Conservation (phyloP, 2,113 vertebrate genomes). For the Actenoides lindsayi region DNA sequence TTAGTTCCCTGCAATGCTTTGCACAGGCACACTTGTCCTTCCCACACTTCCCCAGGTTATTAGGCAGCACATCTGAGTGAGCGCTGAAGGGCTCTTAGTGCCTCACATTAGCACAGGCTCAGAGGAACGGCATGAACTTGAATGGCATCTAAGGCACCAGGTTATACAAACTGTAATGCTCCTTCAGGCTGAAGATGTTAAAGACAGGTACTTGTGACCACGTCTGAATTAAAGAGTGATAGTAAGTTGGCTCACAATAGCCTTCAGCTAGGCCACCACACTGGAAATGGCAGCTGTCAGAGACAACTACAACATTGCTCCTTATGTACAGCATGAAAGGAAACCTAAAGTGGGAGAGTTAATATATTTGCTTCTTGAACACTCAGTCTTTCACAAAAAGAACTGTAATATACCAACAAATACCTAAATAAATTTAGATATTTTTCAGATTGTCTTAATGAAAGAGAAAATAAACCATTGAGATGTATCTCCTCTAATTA, state of each 20-base stretch:
- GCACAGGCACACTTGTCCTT: neutral
- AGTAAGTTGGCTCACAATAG: neutral
- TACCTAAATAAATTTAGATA: neutral
- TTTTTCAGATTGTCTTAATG: neutral
- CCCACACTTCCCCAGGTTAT: neutral
- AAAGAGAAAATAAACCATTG: neutral
- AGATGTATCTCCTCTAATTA: neutral
- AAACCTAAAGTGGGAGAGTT: neutral
- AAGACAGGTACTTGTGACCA: neutral
- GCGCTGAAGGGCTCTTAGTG: neutral
- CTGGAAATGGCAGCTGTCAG: neutral
- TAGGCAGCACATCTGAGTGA: neutral
- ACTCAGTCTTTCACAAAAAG: neutral
- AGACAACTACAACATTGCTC: neutral
- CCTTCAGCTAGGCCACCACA: neutral
- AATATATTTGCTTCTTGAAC: neutral
- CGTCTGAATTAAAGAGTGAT: fast-evolving
- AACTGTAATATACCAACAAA: neutral
- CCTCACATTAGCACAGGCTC: neutral
- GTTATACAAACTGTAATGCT: neutral
- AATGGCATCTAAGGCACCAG: neutral
- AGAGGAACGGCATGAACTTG: neutral
- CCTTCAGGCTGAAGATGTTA: neutral
- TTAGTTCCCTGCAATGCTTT: neutral
- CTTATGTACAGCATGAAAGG: neutral